Evolutionary conservation across 2,113 vertebrate genomes (phyloP).

Genomic region (Odontophorus gujanensis): DNA sequence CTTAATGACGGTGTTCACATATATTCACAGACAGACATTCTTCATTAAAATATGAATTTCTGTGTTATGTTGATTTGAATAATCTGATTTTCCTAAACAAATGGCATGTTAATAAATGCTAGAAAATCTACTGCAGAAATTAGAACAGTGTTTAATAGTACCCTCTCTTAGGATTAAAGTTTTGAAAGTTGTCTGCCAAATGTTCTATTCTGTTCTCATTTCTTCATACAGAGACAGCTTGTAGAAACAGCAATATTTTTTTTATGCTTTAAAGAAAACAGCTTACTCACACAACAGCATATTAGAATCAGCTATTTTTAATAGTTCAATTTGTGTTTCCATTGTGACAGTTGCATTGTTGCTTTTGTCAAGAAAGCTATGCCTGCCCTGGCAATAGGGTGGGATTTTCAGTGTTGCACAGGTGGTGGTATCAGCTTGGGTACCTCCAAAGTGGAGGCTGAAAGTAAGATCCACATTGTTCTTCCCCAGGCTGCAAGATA

Average conservation of each 20-base stretch:
- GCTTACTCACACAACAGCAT: not conserved
- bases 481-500: not conserved
- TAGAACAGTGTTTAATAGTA: not conserved
- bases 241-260: not conserved
- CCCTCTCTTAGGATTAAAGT: not conserved
- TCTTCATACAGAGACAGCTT: not conserved
- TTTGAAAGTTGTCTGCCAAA: not conserved
- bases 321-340: not conserved
- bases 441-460: not conserved
- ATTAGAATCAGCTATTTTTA: not conserved
- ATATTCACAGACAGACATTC: not conserved
- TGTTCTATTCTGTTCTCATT: not conserved
- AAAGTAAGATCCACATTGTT: not conserved
- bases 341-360: not conserved
- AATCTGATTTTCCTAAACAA: not conserved
- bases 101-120: not conserved
- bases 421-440: not conserved
- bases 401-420: not conserved
- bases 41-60: not conserved
- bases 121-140: not conserved
- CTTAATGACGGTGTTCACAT: not conserved
- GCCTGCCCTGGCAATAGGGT: not conserved
- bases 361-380: not conserved
- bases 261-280: not conserved
- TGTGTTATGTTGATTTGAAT: not conserved